phyloP scores from a whole-genome alignment of 1,140 invertebrate genomes.

The Archivesica marissinica region DNA sequence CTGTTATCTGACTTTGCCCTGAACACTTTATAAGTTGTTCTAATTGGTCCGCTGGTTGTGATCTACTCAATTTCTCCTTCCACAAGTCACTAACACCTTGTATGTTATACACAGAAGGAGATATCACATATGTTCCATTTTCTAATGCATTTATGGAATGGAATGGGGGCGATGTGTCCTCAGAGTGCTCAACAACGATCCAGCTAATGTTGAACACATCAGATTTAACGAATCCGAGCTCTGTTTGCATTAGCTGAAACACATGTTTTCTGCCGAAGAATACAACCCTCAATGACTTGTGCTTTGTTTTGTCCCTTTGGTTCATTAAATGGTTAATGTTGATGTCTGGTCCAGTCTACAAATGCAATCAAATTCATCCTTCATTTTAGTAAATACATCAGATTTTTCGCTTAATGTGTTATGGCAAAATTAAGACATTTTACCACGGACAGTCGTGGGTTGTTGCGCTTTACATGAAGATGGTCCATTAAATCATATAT shows the following conservation, averaged over 20 bases:
- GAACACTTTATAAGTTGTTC: conserved; percentile 39
- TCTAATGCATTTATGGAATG: conserved; percentile 14
- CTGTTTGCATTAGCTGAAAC: conserved; percentile 59
- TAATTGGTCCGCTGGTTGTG: background rate
- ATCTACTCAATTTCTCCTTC: conserved; percentile 58
- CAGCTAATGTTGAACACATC: conserved; percentile 63
- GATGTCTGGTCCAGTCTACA: conserved; percentile 5
- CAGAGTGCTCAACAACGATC: conserved; percentile 71
- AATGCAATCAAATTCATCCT: background rate
- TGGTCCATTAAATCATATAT: too few species aligned
- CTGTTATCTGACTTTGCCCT: conserved; percentile 6
- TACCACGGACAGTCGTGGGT: too few species aligned
- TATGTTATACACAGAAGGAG: conserved; percentile 45
- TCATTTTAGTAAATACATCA: background rate
- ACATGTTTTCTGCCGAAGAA: conserved; percentile 70
- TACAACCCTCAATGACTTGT: conserved; percentile 68
- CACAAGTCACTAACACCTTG: conserved; percentile 61
- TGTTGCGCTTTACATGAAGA: too few species aligned
- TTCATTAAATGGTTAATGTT: background rate
- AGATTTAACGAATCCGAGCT: conserved; percentile 21
- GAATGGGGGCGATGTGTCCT: conserved; percentile 56
- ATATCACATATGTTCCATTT: conserved; percentile 63
- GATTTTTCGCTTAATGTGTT: background rate
- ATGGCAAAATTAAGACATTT: background rate
- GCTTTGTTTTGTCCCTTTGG: conserved; percentile 62